phyloP scores from a whole-genome alignment of 2,888 invertebrate genomes.

The Galerucella calmariensis region DNA sequence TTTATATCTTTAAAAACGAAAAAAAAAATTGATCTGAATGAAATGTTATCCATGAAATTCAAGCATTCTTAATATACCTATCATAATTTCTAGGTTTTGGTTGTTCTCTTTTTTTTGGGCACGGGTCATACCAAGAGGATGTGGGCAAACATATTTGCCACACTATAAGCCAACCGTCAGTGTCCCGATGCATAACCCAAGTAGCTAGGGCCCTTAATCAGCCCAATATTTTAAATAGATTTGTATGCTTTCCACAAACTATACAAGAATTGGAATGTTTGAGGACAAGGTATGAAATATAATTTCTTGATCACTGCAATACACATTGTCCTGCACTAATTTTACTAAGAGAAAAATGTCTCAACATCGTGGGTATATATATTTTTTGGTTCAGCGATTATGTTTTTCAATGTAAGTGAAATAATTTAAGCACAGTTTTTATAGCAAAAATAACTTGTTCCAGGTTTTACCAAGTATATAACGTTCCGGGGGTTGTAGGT shows the following conservation, averaged over 20 bases:
- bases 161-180: neutral
- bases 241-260: neutral
- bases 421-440: too few relatives aligned
- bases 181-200: neutral
- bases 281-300: conserved; percentile 2
- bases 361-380: neutral
- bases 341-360: neutral
- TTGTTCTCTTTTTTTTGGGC: neutral
- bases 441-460: too few relatives aligned
- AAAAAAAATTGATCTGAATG: neutral
- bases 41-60: neutral
- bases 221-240: neutral
- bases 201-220: conserved; percentile 1
- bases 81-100: neutral
- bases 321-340: neutral
- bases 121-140: neutral
- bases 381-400: too few relatives aligned
- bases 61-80: neutral
- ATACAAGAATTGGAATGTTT: neutral
- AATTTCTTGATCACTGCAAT: neutral
- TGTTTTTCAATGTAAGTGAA: too few relatives aligned
- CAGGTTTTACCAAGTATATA: too few relatives aligned
- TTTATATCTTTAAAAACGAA: neutral
- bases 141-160: conserved; percentile 1
- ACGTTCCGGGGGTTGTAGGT: too few relatives aligned